Conservation (phyloP, 2,888 invertebrate genomes). For the Leptura quadrifasciata region DNA sequence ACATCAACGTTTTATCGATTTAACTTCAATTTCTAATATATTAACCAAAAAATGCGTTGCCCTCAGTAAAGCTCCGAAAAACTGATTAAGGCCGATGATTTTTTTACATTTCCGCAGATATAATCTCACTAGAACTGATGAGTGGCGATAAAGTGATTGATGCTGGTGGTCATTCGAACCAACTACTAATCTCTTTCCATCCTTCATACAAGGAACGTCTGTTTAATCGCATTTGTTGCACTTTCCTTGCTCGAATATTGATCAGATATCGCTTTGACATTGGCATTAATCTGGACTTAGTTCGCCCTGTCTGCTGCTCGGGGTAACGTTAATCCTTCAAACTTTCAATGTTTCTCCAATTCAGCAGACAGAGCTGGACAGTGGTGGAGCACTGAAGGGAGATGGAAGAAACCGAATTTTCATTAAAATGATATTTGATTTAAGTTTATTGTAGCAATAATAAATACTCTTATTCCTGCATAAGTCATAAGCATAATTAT, state of each 20-base stretch:
- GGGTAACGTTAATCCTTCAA: slow-evolving; percentile 31
- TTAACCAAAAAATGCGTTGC: neutral
- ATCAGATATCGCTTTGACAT: slow-evolving; percentile 57
- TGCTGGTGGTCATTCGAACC: slow-evolving; percentile 20
- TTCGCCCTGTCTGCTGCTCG: slow-evolving; percentile 1
- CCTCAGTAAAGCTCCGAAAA: neutral
- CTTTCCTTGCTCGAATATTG: slow-evolving; percentile 54
- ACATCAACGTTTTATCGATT: neutral
- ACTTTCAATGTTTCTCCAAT: slow-evolving; percentile 23
- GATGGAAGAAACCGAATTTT: neutral
- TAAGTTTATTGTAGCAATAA: too few relatives aligned
- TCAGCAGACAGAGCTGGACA: neutral
- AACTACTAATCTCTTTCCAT: slow-evolving; percentile 25
- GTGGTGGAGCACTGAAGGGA: too few relatives aligned
- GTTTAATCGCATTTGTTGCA: slow-evolving; percentile 33
- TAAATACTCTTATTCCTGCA: too few relatives aligned
- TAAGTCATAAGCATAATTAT: too few relatives aligned
- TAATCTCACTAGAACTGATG: slow-evolving; percentile 32
- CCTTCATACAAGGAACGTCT: slow-evolving; percentile 28
- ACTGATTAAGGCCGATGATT: neutral
- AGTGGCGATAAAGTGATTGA: slow-evolving; percentile 36
- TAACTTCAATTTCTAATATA: neutral
- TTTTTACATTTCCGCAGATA: slow-evolving; percentile 13
- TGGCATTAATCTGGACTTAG: slow-evolving; percentile 56
- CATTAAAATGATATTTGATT: neutral